These are phyloP conservation scores for Vulpes ferrilata DNA, from an alignment of 2,113 vertebrate species.

Conservation along the genomic window DNA sequence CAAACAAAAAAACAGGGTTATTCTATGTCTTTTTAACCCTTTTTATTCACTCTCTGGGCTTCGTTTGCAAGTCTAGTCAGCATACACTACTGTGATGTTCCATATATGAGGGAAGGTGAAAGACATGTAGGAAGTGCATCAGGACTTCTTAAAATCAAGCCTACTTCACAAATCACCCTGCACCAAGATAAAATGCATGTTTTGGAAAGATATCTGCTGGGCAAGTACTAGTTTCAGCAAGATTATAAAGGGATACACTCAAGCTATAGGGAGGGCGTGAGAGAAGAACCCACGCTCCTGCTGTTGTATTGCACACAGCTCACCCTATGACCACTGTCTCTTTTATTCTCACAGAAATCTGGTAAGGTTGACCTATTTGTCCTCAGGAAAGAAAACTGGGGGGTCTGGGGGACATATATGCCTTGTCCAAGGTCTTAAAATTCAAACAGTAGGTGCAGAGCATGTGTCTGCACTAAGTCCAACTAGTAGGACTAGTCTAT, in stretches of 20 bases:
- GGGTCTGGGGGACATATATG: not conserved
- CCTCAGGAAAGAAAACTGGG: not conserved
- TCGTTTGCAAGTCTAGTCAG: not conserved
- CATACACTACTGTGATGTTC: not conserved
- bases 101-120: not conserved
- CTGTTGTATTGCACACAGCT: rapidly evolving
- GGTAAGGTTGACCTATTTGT: rapidly evolving
- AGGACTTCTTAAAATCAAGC: not conserved
- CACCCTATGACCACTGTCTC: not conserved
- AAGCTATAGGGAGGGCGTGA: not conserved
- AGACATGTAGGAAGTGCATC: not conserved
- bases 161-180: not conserved
- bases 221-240: not conserved
- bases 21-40: not conserved
- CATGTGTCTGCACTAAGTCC: not conserved
- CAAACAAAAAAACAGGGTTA: not conserved
- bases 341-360: not conserved
- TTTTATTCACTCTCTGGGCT: not conserved
- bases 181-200: not conserved
- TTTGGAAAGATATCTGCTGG: not conserved
- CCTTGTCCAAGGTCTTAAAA: not conserved
- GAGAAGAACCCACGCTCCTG: not conserved
- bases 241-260: not conserved
- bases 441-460: not conserved
- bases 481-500: not conserved